These are phyloP conservation scores for Mugil cephalus DNA, from an alignment of 2,113 vertebrate genomes.

Conservation along the genomic window DNA sequence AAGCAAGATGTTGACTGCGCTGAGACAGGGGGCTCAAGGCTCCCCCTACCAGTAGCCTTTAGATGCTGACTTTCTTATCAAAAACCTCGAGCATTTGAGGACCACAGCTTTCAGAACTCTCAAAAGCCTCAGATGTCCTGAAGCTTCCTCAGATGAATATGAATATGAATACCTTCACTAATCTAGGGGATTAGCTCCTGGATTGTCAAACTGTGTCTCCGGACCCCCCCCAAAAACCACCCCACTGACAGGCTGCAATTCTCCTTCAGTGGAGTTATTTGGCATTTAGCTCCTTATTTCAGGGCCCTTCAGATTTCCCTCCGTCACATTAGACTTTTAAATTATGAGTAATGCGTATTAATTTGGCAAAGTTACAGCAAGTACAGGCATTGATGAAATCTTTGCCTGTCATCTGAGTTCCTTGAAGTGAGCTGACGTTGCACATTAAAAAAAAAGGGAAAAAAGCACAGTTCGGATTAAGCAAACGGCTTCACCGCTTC, in stretches of 20 bases:
- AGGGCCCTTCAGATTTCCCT: constrained; percentile 3
- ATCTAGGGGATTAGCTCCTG: constrained; percentile 68
- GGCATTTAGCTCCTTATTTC: constrained; percentile 53
- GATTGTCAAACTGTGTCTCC: constrained; percentile 54
- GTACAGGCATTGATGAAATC: neutral
- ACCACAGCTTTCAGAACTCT: constrained; percentile 6
- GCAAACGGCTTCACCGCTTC: neutral
- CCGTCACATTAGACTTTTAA: constrained; percentile 53
- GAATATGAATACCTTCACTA: constrained; percentile 68
- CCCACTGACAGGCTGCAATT: constrained; percentile 18
- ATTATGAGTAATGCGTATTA: constrained; percentile 37
- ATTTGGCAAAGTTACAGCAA: constrained; percentile 14
- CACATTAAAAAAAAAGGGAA: constrained; percentile 14
- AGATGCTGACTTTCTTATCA: neutral
- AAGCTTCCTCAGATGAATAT: constrained; percentile 61
- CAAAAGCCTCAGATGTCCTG: constrained; percentile 44
- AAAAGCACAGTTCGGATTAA: constrained; percentile 14
- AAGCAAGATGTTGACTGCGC: constrained; percentile 40
- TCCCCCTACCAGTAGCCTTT: constrained; percentile 25
- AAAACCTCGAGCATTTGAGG: constrained; percentile 24
- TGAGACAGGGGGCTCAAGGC: constrained; percentile 43
- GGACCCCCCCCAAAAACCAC: constrained; percentile 25
- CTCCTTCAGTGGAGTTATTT: constrained; percentile 14
- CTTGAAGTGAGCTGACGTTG: constrained; percentile 26
- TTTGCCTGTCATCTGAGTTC: constrained; percentile 23